Evolutionary conservation across 2,797 vertebrate genomes (phyloP), one percentile per base, ranked within the genome.

Genomic region (Salmo trutta): DNA sequence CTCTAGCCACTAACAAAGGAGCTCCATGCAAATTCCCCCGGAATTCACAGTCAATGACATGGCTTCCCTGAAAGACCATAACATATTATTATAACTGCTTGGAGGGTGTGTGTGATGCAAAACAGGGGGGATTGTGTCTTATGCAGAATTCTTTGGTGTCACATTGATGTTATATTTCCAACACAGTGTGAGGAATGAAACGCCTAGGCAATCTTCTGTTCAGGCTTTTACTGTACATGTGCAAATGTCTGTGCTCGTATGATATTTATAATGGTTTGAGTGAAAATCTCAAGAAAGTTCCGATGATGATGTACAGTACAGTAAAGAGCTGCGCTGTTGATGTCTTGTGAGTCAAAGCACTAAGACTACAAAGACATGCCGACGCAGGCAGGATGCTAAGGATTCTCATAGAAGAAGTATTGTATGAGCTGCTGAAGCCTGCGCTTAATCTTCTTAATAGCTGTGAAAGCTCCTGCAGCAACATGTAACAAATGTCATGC

Each of bases 381-480:
- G 56, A n/a, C 56, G 8, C 6, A 21, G 19, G 56, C 19, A 59
- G 7, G 7, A 59, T 8, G 56, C n/a, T 59, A 59, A 21, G 53
- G 56, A 21, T 21, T 59, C n/a, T 59, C 19, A 21, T n/a, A 59
- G 5, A 10, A 59, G 41, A 3, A 47, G 10, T 59, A 59, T 5
- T n/a, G 56, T 21, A n/a, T 47, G n/a, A 59, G 15, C 19, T n/a
- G 56, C 56, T 56, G 17, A 56, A n/a, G 19, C n/a, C 41, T 3
- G 10, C 10, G 10, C 41, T 47, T 47, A 47, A 47, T 47, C 41
- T 47, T 47, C 56, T 64, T 65, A 56, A 0, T 64, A 71, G 70
- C 67, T 24, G 52, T 72, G 41, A 72, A 52, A 72, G 71, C 21
- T 72, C 27, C 21, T 52, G 56, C n/a, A 21, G 7, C 56, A 59